phyloP scores from a whole-genome alignment of 2,888 invertebrate genomes.

The Drosophila silvestris region DNA sequence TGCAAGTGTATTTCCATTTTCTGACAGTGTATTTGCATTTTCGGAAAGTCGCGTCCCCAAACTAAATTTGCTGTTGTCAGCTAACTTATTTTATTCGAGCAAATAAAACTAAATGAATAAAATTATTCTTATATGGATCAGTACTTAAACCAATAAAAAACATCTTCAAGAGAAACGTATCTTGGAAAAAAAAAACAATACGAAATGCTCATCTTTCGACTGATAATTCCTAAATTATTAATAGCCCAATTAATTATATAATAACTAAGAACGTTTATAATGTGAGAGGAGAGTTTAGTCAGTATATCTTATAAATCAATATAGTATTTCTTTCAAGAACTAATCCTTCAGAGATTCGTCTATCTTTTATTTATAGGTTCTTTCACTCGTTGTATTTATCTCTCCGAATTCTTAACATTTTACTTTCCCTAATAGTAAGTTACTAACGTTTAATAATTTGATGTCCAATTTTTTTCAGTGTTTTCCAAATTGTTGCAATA shows the following conservation, averaged over 20 bases:
- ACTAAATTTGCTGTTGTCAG: neutral
- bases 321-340: neutral
- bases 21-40: neutral
- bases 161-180: neutral
- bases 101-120: neutral
- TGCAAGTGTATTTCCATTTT: conserved; percentile 19
- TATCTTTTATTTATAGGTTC: neutral
- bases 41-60: neutral
- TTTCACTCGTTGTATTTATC: neutral
- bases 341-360: neutral
- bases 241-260: neutral
- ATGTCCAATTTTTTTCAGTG: neutral
- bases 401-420: neutral
- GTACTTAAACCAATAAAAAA: neutral
- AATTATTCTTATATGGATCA: neutral
- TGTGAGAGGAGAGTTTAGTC: neutral
- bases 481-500: neutral
- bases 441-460: neutral
- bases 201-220: neutral
- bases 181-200: neutral
- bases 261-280: too few relatives aligned
- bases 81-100: neutral
- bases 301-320: rapidly evolving
- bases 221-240: neutral
- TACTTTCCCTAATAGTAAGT: neutral